Evolutionary conservation across 2,113 vertebrate species (phyloP).

Genomic region (Cavia aperea): DNA sequence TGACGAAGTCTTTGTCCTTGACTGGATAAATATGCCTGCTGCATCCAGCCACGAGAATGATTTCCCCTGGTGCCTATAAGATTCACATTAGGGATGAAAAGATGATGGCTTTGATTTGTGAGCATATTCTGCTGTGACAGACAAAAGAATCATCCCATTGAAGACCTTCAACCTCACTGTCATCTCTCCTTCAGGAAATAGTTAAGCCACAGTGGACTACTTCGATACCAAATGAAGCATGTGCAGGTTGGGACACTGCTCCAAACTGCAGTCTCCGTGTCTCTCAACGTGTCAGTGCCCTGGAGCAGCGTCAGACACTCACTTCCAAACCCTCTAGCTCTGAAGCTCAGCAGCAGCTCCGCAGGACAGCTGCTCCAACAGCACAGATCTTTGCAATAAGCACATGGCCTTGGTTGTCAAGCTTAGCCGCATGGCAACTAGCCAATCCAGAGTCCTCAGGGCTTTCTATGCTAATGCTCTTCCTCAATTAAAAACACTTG

Average conservation of each 20-base stretch:
- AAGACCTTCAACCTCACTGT: neutral
- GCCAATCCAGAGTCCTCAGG: neutral
- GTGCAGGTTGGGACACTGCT: neutral
- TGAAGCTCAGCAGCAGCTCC: neutral
- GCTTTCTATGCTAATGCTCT: neutral
- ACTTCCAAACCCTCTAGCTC: neutral
- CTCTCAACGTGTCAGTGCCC: neutral
- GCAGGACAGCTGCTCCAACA: neutral
- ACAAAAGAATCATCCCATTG: neutral
- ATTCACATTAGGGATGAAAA: conserved; percentile 11
- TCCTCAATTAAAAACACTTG: conserved; percentile 19
- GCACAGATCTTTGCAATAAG: neutral
- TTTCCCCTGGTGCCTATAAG: conserved; percentile 37
- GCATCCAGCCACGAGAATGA: neutral
- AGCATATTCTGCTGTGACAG: neutral
- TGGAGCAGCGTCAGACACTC: neutral
- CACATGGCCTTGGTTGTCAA: neutral
- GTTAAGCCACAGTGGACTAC: neutral
- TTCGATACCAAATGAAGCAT: neutral
- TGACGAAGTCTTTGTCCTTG: neutral
- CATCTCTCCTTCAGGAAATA: conserved; percentile 20
- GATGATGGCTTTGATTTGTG: conserved; percentile 33
- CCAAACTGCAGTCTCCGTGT: neutral
- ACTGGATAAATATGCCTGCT: neutral
- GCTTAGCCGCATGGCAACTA: neutral